Evolutionary conservation across 2,888 invertebrate species (phyloP).

Genomic region (Cylindroiulus punctatus): DNA sequence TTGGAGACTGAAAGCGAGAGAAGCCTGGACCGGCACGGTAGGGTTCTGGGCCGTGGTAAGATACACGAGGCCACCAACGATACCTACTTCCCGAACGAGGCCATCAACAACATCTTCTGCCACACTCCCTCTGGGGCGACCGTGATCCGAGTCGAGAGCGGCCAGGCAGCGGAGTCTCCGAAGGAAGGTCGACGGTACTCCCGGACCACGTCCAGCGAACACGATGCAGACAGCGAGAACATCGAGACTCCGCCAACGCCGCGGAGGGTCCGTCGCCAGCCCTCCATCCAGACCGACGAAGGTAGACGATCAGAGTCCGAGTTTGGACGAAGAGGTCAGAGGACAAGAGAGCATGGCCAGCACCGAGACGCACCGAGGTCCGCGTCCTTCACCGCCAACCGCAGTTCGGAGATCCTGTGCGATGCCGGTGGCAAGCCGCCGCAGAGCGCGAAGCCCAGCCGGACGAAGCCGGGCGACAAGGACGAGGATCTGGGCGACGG

Average conservation of each 20-base stretch:
- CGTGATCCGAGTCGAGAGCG: slow-evolving; percentile 51
- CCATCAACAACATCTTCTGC: slow-evolving; percentile 44
- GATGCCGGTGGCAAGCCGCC: slow-evolving; percentile 40
- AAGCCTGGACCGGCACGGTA: background rate
- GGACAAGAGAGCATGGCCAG: background rate
- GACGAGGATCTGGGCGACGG: slow-evolving; percentile 71
- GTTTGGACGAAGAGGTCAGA: background rate
- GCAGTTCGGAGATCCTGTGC: slow-evolving; percentile 15
- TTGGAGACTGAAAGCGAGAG: slow-evolving; percentile 47
- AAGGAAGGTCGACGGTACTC: background rate
- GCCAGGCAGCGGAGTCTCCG: slow-evolving; percentile 35
- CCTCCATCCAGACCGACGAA: background rate
- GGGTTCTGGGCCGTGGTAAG: background rate
- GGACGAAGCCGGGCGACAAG: slow-evolving; percentile 50
- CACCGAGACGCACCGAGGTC: background rate
- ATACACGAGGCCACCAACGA: background rate
- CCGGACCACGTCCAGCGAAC: slow-evolving; percentile 51
- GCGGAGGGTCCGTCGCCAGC: slow-evolving; percentile 68
- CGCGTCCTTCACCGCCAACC: background rate
- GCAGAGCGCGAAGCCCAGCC: slow-evolving; percentile 62
- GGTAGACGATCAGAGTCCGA: background rate
- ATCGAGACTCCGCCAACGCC: slow-evolving; percentile 89
- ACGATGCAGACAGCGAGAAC: slow-evolving; percentile 78
- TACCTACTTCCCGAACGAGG: background rate
- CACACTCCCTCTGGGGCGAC: slow-evolving; percentile 47